Evolutionary conservation across 1,140 invertebrate species (phyloP), one percentile per base, ranked within the genome.

Genomic region (Thrips palmi): DNA sequence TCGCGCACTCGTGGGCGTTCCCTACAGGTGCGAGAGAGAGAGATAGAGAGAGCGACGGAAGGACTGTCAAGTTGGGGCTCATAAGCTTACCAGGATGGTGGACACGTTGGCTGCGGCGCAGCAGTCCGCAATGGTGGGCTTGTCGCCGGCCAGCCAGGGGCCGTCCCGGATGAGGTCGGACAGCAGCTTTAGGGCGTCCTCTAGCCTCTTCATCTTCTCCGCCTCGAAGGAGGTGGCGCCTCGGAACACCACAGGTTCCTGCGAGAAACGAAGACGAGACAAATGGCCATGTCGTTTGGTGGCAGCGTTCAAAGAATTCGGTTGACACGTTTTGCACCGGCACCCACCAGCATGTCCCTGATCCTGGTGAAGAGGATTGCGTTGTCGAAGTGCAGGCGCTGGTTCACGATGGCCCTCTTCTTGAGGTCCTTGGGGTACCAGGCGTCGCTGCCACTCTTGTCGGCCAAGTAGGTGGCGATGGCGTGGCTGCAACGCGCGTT

Each of bases 111-210:
- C 62, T 7, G 70, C 53, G 22, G 79, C 44, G 12, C 64, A 49
- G 11, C 78, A 57, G 50, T 82, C 81, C 4, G 82, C 82, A 8
- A 86, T 52, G 15, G 80, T 84, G 10, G 84, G 53, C 14, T 62
- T 63, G 39, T 70, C 59, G 8, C 77, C 77, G 6, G 75, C 75
- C 2, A 58, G 68, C 51, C 68, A 82, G 29, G 65, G 61, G 43
- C 70, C 58, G 0, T 62, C 67, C 32, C 72, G 68, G 17, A 83
- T 55, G 55, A 78, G 76, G 2, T 52, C 64, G 40, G 82, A 67
- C 12, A 82, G 54, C 42, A 72, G 68, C 12, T 62, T 60, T 25
- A 80, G 57, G 2, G 69, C 68, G 8, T 70, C 59, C 8, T 68
- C 63, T 3, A 78, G 58, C 48, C 71, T 74, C 22, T 67, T 63